A percentile compares a stretch with the other conserved stretches of the same genome.
Conservation (phyloP, 1,140 invertebrate species). For the Drosophila asahinai region DNA sequence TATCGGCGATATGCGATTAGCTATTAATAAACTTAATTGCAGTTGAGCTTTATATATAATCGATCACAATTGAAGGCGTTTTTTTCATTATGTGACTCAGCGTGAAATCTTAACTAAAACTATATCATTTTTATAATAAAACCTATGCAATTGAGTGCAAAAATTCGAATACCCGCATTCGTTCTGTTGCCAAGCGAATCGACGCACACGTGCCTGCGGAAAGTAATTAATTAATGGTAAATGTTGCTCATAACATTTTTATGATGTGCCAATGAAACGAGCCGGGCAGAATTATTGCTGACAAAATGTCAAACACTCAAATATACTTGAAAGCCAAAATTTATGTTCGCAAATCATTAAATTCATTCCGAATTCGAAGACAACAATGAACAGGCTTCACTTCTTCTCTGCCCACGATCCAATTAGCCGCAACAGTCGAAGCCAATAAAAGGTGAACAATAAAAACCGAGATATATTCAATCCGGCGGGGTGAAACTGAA, state of each 20-base stretch:
- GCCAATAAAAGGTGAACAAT: slow-evolving; percentile 22
- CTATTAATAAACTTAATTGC: slow-evolving; percentile 8
- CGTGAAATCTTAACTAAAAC: background rate
- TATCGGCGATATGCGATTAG: slow-evolving; percentile 4
- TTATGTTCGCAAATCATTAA: slow-evolving; percentile 39
- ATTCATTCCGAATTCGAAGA: slow-evolving; percentile 14
- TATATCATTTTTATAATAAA: slow-evolving; percentile 1
- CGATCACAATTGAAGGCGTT: background rate
- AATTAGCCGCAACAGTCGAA: slow-evolving; percentile 33
- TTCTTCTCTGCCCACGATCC: slow-evolving; percentile 26
- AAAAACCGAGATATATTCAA: slow-evolving; percentile 19
- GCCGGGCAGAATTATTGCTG: slow-evolving; percentile 45
- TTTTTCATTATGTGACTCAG: background rate
- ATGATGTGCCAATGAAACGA: slow-evolving; percentile 73
- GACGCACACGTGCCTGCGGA: slow-evolving; percentile 48
- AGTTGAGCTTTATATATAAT: background rate
- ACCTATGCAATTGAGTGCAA: background rate
- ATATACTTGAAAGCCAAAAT: slow-evolving; percentile 9
- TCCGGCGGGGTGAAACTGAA: background rate
- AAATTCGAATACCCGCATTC: slow-evolving; percentile 29
- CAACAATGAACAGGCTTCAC: slow-evolving; percentile 13
- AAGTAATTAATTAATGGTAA: slow-evolving; percentile 54
- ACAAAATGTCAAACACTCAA: slow-evolving; percentile 46
- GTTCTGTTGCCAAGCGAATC: slow-evolving; percentile 25
- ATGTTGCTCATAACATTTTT: slow-evolving; percentile 44